phyloP scores from a whole-genome alignment of 2,888 invertebrate species.

The Sinodicranocentrus sp. region DNA sequence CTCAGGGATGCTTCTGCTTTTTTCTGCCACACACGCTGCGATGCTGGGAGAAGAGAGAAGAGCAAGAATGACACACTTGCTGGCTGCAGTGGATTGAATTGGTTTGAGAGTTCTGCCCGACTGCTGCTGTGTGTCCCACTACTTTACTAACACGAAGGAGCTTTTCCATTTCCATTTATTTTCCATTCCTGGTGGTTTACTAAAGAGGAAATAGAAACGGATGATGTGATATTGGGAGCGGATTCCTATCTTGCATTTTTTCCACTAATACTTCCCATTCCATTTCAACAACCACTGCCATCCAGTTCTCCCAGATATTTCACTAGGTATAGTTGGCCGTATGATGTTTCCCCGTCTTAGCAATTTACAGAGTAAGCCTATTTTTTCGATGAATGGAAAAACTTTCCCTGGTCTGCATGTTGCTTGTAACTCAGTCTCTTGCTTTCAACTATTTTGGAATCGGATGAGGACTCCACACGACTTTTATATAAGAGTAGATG shows the following conservation, averaged over 20 bases:
- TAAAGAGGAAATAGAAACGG: conserved; percentile 49
- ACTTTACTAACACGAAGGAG: not conserved
- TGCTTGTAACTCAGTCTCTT: not conserved
- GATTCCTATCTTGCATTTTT: conserved; percentile 22
- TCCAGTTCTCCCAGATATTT: not conserved
- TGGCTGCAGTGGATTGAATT: not conserved
- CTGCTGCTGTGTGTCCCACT: not conserved
- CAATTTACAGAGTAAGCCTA: not conserved
- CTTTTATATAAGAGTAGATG: not conserved
- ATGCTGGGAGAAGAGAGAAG: too few species aligned
- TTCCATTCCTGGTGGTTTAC: not conserved
- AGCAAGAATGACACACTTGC: conserved; percentile 3
- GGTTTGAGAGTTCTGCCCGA: not conserved
- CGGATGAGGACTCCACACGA: not conserved
- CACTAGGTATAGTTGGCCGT: not conserved
- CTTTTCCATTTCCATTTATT: not conserved
- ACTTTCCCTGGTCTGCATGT: not conserved
- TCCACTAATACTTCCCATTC: conserved; percentile 22
- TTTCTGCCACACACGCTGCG: not conserved
- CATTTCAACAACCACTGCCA: not conserved
- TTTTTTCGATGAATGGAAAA: not conserved
- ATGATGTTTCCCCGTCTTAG: not conserved
- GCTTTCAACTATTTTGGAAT: too few species aligned
- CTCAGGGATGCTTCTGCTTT: conserved; percentile 9
- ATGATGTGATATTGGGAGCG: conserved; percentile 53